Evolutionary conservation across 53 echinoderm and acorn worm genomes (phyloP).

Genomic region (Patiria pectinifera): DNA sequence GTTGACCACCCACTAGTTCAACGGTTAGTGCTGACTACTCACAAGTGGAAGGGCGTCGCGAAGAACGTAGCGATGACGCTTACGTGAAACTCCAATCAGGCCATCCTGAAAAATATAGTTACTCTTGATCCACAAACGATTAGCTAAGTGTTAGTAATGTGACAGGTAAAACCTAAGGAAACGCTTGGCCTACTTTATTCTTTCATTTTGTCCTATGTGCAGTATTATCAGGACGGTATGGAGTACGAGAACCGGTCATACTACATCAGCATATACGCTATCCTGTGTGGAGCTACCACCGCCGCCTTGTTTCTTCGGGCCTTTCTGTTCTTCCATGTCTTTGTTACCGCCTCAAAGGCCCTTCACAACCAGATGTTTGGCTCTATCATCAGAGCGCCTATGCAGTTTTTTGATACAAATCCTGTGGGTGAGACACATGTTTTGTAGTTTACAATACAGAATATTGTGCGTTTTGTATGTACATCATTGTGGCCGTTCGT

Average conservation of each 20-base stretch:
- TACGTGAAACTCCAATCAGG: too few species aligned
- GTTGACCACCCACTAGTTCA: too few species aligned
- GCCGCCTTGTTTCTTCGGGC: constrained; percentile 46
- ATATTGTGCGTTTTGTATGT: too few species aligned
- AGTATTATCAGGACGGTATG: neutral
- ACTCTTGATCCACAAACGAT: too few species aligned
- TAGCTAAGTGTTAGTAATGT: too few species aligned
- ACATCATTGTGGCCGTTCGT: too few species aligned
- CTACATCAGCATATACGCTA: constrained; percentile 33
- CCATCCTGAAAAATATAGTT: too few species aligned
- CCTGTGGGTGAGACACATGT: constrained; percentile 70
- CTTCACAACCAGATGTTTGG: constrained; percentile 81
- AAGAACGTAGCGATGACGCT: too few species aligned
- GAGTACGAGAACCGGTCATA: neutral
- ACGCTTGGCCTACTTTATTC: neutral
- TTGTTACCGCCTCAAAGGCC: constrained; percentile 62
- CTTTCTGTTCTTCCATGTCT: constrained; percentile 59
- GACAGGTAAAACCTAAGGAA: too few species aligned
- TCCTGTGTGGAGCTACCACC: constrained; percentile 17
- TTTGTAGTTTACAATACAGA: too few species aligned
- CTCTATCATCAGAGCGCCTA: constrained; percentile 73
- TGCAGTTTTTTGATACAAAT: constrained; percentile 80
- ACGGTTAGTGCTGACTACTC: too few species aligned
- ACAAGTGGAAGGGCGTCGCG: too few species aligned
- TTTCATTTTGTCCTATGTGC: neutral